Evolutionary conservation across 2,888 invertebrate genomes (phyloP).

Genomic region (Drosophila nigritarsus): DNA sequence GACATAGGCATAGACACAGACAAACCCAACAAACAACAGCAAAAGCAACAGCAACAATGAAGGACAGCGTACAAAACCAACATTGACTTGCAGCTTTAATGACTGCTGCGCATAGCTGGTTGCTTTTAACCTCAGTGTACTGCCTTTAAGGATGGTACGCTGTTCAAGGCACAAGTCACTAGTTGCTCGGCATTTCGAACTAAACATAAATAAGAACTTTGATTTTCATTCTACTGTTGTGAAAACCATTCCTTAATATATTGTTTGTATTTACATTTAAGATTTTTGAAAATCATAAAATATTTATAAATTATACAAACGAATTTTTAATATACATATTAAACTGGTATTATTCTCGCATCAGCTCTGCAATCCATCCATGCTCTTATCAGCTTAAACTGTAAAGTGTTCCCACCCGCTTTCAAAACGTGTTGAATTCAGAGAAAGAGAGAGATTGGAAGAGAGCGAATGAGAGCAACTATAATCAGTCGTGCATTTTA

Average conservation of each 20-base stretch:
- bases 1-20: conserved; percentile 45
- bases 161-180: neutral
- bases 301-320: neutral
- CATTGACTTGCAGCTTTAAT: conserved; percentile 58
- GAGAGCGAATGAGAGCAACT: conserved; percentile 13
- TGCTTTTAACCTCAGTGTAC: conserved; percentile 13
- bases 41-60: conserved; percentile 10
- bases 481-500: conserved; percentile 58
- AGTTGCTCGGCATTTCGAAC: neutral
- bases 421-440: conserved; percentile 20
- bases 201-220: neutral
- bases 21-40: conserved; percentile 7
- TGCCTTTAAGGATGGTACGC: conserved; percentile 29
- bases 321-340: neutral
- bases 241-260: neutral
- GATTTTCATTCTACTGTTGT: neutral
- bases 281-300: neutral
- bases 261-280: neutral
- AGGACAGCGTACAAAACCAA: conserved; percentile 34
- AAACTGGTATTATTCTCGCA: neutral
- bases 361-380: neutral
- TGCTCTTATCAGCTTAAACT: neutral
- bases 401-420: conserved; percentile 44
- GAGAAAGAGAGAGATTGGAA: neutral
- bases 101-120: conserved; percentile 20